Base-by-base conservation (phyloP, 2,113 vertebrate species). In the Tragelaphus strepsiceros region DNA sequence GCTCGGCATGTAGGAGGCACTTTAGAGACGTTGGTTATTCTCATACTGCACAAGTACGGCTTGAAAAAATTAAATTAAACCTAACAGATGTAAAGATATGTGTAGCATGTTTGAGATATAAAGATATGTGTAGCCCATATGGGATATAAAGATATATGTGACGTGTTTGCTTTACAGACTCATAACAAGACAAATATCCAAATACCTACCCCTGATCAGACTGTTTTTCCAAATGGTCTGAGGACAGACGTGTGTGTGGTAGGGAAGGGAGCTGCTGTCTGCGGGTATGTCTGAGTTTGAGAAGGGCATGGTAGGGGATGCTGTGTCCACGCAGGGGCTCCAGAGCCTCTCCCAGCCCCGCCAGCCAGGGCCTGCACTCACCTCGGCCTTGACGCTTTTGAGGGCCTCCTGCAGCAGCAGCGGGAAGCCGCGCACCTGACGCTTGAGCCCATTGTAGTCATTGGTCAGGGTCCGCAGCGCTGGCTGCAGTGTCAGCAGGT, bases 371-470 rank as follows among this genome's bases (percentile, higher is more conserved):
- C 24, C 49, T 3, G 28, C 78, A 3, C 92, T n/a, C 84, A 88
- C 86, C 88, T 99, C 99, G 0, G 99, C 99, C 98, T 99, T 99
- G 74, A 99, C 99, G 0, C 99, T 99, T 2, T 78, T 71, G 87
- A 99, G 99, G 22, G 99, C 99, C 64, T 99, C 99, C 77, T 99
- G 99, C 92, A 99, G 99, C 84, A 99, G 99, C 96, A 99, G 98
- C 1, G 99, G 99, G 91, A 99, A 99, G 96, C 99, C 99, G 1
- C 99, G 99, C 84, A 99, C 99, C 98, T 99, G 99, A 12, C 99
- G 98, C 98, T 99, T 99, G 93, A 99, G 99, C 98, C 99, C 98
- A 96, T 99, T 99, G 98, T 99, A 99, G 98, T 99, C 99, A 0
- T 98, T 99, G 91, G 99, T 99, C 96, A 99, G 99, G 0, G 99